These are phyloP conservation scores for Premnoplex brunnescens DNA, from an alignment of 2,797 vertebrate genomes.

Conservation along the genomic window DNA sequence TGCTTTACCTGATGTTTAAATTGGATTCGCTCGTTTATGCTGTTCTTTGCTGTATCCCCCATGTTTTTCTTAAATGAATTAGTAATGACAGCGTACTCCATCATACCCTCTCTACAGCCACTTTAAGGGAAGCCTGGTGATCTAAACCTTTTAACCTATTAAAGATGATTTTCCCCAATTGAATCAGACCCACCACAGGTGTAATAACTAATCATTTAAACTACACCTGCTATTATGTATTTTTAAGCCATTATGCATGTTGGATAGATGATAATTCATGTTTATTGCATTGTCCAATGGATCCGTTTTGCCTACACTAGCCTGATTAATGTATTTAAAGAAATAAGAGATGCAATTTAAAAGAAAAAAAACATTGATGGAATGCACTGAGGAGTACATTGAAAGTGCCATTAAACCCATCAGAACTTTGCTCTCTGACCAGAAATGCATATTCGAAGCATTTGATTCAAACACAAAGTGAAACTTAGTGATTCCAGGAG, in stretches of 20 bases:
- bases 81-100: slow-evolving; percentile 95
- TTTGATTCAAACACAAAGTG: slow-evolving; percentile 77
- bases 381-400: slow-evolving; percentile 79
- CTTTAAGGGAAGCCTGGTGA: slow-evolving; percentile 98
- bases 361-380: slow-evolving; percentile 77
- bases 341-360: slow-evolving; percentile 85
- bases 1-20: slow-evolving; percentile 91
- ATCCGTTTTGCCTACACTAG: slow-evolving; percentile 86
- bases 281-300: slow-evolving; percentile 95
- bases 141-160: slow-evolving; percentile 99
- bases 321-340: slow-evolving; percentile 86
- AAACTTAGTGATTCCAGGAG: slow-evolving; percentile 68
- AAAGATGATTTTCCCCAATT: slow-evolving; percentile 99
- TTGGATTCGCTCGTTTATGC: slow-evolving; percentile 93
- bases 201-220: slow-evolving; percentile 99
- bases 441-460: slow-evolving; percentile 78
- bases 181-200: slow-evolving; percentile 99
- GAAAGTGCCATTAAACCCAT: slow-evolving; percentile 84
- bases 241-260: slow-evolving; percentile 89
- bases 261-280: slow-evolving; percentile 93
- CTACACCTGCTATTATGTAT: slow-evolving; percentile 92
- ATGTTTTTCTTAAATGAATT: slow-evolving; percentile 99
- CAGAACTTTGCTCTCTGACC: slow-evolving; percentile 84
- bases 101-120: slow-evolving; percentile 98
- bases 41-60: slow-evolving; percentile 95